phyloP scores from a whole-genome alignment of 23 tunicate genomes.

The Trididemnum nubilum region DNA sequence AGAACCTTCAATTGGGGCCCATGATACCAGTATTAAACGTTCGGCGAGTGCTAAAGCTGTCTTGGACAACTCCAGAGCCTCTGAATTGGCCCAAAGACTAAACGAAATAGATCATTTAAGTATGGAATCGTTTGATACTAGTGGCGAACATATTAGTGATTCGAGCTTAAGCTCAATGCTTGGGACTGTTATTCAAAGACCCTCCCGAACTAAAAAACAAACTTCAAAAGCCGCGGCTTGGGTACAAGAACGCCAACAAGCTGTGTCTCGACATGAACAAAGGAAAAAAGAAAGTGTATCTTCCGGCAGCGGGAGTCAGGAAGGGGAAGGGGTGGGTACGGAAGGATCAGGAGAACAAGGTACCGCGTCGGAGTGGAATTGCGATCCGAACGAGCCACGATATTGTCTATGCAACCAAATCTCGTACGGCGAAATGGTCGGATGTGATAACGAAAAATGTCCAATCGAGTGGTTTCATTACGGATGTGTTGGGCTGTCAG shows the following conservation, averaged over 20 bases:
- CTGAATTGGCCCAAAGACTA: not conserved
- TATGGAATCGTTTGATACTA: slow-evolving; percentile 49
- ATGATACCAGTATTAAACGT: not conserved
- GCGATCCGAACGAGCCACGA: slow-evolving; percentile 86
- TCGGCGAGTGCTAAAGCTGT: not conserved
- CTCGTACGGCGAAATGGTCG: slow-evolving; percentile 94
- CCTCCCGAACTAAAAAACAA: slow-evolving; percentile 87
- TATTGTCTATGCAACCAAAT: slow-evolving; percentile 91
- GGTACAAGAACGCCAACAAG: slow-evolving; percentile 88
- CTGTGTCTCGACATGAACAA: slow-evolving; percentile 73
- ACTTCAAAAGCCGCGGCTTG: slow-evolving; percentile 95
- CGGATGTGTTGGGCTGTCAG: slow-evolving; percentile 83
- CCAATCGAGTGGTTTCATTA: slow-evolving; percentile 99
- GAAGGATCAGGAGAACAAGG: slow-evolving; percentile 56
- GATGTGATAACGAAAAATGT: slow-evolving; percentile 91
- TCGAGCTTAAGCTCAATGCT: slow-evolving; percentile 41
- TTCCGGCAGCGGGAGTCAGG: not conserved
- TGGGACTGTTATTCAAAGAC: slow-evolving; percentile 47
- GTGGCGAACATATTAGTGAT: slow-evolving; percentile 62
- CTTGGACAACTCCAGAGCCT: not conserved
- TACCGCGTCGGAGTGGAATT: slow-evolving; percentile 63
- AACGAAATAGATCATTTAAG: slow-evolving; percentile 31
- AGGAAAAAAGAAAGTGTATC: slow-evolving; percentile 61
- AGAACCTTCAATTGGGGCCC: not conserved
- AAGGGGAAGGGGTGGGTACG: slow-evolving; percentile 33